Conservation (phyloP, 2,888 invertebrate species). For the Mythimna lalbum region DNA sequence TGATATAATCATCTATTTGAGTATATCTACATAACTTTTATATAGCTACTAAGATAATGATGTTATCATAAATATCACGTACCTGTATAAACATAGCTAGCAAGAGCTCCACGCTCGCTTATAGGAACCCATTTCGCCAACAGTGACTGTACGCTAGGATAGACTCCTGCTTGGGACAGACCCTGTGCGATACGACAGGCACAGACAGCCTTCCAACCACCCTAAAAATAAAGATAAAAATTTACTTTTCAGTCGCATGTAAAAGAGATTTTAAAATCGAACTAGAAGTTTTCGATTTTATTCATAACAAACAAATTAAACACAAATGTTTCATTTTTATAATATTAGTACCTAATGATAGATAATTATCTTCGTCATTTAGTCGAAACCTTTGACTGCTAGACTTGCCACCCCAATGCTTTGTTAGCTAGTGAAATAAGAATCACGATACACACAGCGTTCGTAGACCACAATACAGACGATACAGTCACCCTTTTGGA, state of each 20-base stretch:
- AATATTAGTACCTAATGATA: not conserved
- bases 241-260: no score
- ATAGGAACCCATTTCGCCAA: conserved; percentile 93
- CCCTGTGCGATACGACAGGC: conserved; percentile 93
- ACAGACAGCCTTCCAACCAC: conserved; percentile 91
- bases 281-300: no score
- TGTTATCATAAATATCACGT: conserved; percentile 1
- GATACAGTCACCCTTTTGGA: no score
- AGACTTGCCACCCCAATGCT: not conserved
- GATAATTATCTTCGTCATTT: not conserved
- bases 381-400: not conserved
- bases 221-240: conserved; percentile 68
- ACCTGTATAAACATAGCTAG: conserved; percentile 88
- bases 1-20: not conserved
- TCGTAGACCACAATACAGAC: no score
- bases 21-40: not conserved
- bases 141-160: conserved; percentile 92
- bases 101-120: conserved; percentile 91
- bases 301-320: no score
- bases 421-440: not conserved
- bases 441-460: no score
- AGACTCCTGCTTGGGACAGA: conserved; percentile 92
- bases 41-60: no score
- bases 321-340: no score
- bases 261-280: no score